These are phyloP conservation scores for Clarias magur DNA, from an alignment of 2,113 vertebrate species.

Conservation along the genomic window DNA sequence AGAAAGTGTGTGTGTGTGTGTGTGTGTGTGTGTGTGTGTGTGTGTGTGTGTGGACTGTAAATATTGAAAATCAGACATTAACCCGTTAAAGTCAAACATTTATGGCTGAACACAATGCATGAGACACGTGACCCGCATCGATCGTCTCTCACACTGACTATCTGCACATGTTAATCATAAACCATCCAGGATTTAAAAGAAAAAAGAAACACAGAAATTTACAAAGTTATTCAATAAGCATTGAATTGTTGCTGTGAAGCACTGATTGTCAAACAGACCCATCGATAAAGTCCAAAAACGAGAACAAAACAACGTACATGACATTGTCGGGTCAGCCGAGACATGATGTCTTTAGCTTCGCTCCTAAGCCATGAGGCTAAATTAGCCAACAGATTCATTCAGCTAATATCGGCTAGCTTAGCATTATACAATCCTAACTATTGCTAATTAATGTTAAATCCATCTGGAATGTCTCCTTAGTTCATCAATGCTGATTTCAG, in stretches of 20 bases:
- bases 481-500: neutral
- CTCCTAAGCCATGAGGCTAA: neutral
- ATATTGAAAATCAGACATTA: neutral
- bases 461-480: neutral
- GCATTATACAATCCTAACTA: neutral
- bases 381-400: neutral
- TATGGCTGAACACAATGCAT: neutral
- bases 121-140: neutral
- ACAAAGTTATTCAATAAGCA: constrained; percentile 67
- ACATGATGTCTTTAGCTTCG: neutral
- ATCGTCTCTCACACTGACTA: neutral
- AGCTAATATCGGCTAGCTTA: neutral
- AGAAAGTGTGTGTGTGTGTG: neutral
- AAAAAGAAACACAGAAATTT: neutral
- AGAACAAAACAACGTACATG: neutral
- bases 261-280: neutral
- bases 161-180: neutral
- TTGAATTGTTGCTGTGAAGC: constrained; percentile 39
- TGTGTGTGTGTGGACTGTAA: neutral
- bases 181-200: neutral
- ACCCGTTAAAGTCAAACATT: neutral
- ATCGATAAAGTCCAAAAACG: constrained; percentile 1
- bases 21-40: neutral
- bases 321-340: neutral
- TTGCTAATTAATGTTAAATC: neutral